These are phyloP conservation scores for Halcyon malimbica DNA, from an alignment of 2,113 vertebrate species.

Conservation along the genomic window DNA sequence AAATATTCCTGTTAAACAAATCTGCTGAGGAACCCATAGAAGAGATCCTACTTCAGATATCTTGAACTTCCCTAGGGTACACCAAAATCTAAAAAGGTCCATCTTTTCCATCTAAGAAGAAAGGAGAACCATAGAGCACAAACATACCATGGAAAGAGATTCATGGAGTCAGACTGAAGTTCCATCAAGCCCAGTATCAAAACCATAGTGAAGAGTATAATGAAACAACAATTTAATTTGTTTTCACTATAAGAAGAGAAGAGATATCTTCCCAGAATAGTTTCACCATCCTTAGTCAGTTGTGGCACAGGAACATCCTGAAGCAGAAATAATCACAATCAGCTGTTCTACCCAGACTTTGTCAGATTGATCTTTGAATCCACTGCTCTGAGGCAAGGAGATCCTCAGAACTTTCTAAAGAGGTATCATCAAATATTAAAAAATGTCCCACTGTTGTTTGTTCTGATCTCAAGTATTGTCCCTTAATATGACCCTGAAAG, in stretches of 20 bases:
- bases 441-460: background rate
- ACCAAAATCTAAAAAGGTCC: background rate
- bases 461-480: background rate
- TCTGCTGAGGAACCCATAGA: background rate
- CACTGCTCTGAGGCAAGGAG: background rate
- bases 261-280: background rate
- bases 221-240: background rate
- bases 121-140: background rate
- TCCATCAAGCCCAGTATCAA: background rate
- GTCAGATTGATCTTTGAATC: background rate
- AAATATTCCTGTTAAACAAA: background rate
- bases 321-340: background rate
- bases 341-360: background rate
- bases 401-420: background rate
- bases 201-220: background rate
- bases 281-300: background rate
- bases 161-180: background rate
- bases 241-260: background rate
- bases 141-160: background rate
- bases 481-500: background rate
- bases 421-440: background rate
- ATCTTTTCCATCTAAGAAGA: background rate
- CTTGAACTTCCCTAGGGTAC: background rate
- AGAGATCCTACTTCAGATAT: background rate
- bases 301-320: background rate